Evolutionary conservation across 2,797 vertebrate genomes (phyloP), one percentile per base, ranked within the genome.

Genomic region (Perdix hodgsoniae): DNA sequence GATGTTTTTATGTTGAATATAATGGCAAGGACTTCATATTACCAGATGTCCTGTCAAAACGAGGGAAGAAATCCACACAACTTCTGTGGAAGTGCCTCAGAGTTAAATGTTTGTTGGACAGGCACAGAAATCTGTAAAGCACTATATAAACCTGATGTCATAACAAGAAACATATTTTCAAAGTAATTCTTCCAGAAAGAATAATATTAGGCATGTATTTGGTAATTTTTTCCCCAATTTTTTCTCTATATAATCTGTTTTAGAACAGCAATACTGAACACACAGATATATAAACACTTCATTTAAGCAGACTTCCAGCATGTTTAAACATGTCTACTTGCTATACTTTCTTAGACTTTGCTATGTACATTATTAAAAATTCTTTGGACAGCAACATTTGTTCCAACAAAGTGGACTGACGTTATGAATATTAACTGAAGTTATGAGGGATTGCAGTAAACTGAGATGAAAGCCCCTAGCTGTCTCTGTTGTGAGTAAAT

Each of bases 341-440:
- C 39, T 92, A 70, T 50, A 87, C 14, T 52, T 79, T 83, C 81
- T 89, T 83, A 91, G 91, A 93, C 69, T 88, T 94, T 74, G 85
- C 86, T 91, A 85, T 23, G 42, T 39, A 88, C 42, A 70, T 89
- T 85, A 94, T 86, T 94, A 95, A 91, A 94, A 80, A 83, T 80
- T 78, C 69, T 85, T 88, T 89, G 45, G 88, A 83, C 56, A 71
- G 65, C 37, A 85, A 47, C 50, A 59, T 75, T 89, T 90, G 69
- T 77, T 88, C 86, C 90, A 93, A 93, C 57, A 82, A 74, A 85
- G 74, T 79, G 49, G 72, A 85, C 54, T 22, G 37, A 44, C 31
- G 27, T 75, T 78, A 4, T 63, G 70, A 91, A 27, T 65, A 49
- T 42, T 75, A 54, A 23, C 21, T 59, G 39, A 22, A 23, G 18